phyloP scores from a whole-genome alignment of 2,888 invertebrate species.

The Bellardia bayeri region DNA sequence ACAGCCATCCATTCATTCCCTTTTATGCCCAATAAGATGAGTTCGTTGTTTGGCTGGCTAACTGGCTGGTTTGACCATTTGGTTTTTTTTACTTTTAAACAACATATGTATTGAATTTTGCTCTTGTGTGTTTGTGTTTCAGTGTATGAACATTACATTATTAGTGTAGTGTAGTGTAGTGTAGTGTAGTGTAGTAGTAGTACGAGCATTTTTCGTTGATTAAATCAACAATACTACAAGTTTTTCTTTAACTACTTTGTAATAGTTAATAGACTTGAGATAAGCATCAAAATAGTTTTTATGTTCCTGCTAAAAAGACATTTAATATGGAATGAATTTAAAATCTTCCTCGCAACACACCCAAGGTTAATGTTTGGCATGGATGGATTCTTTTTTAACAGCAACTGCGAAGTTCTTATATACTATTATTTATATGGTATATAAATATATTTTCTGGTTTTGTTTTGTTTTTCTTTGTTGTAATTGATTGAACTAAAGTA shows the following conservation, averaged over 20 bases:
- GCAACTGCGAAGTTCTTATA: neutral
- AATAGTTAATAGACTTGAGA: conserved; percentile 67
- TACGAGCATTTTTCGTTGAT: conserved; percentile 59
- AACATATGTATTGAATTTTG: conserved; percentile 6
- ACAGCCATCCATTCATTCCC: conserved; percentile 64
- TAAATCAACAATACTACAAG: conserved; percentile 69
- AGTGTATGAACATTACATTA: conserved; percentile 31
- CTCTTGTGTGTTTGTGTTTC: neutral
- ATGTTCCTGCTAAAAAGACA: conserved; percentile 38
- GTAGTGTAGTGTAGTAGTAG: conserved; percentile 45
- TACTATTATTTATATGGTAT: too few species aligned
- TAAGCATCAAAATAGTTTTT: conserved; percentile 60
- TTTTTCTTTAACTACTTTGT: conserved; percentile 68
- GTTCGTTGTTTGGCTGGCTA: conserved; percentile 38
- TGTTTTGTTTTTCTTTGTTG: conserved; percentile 21
- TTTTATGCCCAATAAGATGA: conserved; percentile 60
- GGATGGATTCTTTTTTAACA: neutral
- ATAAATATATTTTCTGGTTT: neutral
- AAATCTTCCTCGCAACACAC: conserved; percentile 27
- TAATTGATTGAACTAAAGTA: conserved; percentile 51
- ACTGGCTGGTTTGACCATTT: conserved; percentile 21
- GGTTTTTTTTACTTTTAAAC: conserved; percentile 10
- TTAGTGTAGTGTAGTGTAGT: conserved; percentile 53
- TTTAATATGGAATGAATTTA: conserved; percentile 44
- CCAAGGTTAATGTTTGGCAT: conserved; percentile 21